Conservation (phyloP, 2,797 vertebrate species). For the Cossypha caffra region DNA sequence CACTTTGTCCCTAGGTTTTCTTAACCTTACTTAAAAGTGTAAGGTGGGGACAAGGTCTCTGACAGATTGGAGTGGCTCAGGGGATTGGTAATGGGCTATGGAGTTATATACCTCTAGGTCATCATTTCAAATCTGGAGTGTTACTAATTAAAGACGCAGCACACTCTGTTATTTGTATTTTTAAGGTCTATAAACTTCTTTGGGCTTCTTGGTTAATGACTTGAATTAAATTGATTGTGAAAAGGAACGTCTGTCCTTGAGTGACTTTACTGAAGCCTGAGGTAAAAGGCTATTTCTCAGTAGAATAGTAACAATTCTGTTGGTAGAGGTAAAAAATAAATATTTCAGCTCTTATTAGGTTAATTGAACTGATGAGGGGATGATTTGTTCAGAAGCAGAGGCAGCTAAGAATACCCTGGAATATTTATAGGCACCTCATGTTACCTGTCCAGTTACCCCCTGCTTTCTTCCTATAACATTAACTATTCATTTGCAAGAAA, state of each 20-base stretch:
- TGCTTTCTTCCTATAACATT: not conserved
- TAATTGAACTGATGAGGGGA: not conserved
- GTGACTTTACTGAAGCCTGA: conserved; percentile 29
- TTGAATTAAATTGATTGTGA: conserved; percentile 70
- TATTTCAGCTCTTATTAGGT: not conserved
- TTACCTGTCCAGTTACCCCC: not conserved
- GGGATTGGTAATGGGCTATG: conserved; percentile 39
- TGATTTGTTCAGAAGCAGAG: not conserved
- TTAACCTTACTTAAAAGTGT: conserved; percentile 7
- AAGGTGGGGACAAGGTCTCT: not conserved
- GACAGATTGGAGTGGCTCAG: conserved; percentile 29
- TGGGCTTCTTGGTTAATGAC: conserved; percentile 66
- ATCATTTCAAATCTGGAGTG: conserved; percentile 57
- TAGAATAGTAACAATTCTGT: not conserved
- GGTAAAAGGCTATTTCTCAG: conserved; percentile 1
- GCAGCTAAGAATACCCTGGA: not conserved
- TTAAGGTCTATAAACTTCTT: conserved; percentile 71
- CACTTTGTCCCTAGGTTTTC: not conserved
- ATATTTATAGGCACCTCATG: not conserved
- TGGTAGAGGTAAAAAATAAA: not conserved
- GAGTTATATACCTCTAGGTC: conserved; percentile 47
- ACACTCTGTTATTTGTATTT: conserved; percentile 67
- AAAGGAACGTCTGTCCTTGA: conserved; percentile 60
- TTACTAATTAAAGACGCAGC: conserved; percentile 61
- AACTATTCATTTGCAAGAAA: not conserved